A percentile compares a stretch with the other conserved stretches of the same genome.
phyloP scores from a whole-genome alignment of 2,113 vertebrate species.

The Syngnathus typhle region DNA sequence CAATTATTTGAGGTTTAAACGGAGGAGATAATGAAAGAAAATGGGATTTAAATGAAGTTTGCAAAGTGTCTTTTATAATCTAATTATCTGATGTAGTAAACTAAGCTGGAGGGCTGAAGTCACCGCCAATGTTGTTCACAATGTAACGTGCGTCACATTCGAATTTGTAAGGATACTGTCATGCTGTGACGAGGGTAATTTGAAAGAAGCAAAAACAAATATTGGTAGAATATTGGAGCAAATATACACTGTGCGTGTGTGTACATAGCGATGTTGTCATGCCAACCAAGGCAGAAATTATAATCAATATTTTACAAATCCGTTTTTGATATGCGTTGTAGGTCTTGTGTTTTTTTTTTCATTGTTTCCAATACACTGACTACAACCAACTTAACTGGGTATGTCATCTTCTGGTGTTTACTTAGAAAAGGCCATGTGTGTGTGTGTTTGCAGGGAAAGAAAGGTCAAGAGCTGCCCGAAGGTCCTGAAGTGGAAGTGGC shows the following conservation, averaged over 20 bases:
- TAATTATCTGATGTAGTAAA: not conserved
- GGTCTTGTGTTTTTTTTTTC: not conserved
- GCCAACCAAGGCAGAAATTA: not conserved
- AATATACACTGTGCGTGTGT: not conserved
- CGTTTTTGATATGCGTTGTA: not conserved
- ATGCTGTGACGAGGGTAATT: not conserved
- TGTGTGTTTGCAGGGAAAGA: conserved; percentile 74
- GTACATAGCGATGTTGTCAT: not conserved
- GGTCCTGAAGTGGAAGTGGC: conserved; percentile 80
- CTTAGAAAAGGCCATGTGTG: conserved; percentile 3
- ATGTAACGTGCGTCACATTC: too few species aligned
- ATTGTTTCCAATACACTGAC: not conserved
- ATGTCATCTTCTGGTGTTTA: conserved; percentile 4
- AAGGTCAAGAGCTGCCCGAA: conserved; percentile 79
- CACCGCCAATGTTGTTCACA: not conserved
- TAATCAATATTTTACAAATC: not conserved
- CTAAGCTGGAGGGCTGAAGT: not conserved
- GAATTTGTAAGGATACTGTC: not conserved
- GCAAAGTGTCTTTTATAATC: not conserved
- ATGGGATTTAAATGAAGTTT: not conserved
- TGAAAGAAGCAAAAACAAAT: not conserved
- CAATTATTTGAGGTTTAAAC: not conserved
- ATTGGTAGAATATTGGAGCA: not conserved
- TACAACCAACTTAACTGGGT: not conserved
- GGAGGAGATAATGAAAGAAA: not conserved